Conservation (phyloP, 2,888 invertebrate species). For the Mesorhabditis belari region DNA sequence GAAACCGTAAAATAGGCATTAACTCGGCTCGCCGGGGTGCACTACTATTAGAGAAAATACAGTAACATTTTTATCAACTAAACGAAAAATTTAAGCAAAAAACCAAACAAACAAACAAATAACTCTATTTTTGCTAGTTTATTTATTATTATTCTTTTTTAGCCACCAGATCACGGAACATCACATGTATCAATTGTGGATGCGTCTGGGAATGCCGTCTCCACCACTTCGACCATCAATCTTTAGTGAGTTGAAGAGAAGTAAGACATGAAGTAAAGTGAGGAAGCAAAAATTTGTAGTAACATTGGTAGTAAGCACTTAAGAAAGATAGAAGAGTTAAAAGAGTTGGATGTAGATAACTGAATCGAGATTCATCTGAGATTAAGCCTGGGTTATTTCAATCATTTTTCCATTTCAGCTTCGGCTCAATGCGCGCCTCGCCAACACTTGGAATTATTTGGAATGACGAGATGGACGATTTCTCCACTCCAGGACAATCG, state of each 20-base stretch:
- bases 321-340: background rate
- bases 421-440: conserved; percentile 43
- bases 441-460: conserved; percentile 48
- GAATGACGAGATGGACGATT: conserved; percentile 51
- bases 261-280: background rate
- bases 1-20: too few species aligned
- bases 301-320: conserved; percentile 14
- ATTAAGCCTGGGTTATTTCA: too few species aligned
- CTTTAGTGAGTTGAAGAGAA: conserved; percentile 66
- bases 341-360: background rate
- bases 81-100: too few species aligned
- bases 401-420: conserved; percentile 30
- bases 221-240: conserved; percentile 82
- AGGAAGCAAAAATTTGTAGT: background rate
- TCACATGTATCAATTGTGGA: conserved; percentile 76
- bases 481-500: conserved; percentile 59
- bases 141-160: conserved; percentile 54
- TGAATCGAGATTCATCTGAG: too few species aligned
- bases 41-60: too few species aligned
- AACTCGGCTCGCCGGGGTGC: too few species aligned
- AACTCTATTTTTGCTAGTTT: too few species aligned
- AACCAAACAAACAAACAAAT: too few species aligned
- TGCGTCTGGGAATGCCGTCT: conserved; percentile 79
- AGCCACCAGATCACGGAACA: conserved; percentile 70
- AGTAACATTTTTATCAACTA: too few species aligned